Evolutionary conservation across 1,140 invertebrate genomes (phyloP), one percentile per base, ranked within the genome.

Genomic region (Penaeus indicus): DNA sequence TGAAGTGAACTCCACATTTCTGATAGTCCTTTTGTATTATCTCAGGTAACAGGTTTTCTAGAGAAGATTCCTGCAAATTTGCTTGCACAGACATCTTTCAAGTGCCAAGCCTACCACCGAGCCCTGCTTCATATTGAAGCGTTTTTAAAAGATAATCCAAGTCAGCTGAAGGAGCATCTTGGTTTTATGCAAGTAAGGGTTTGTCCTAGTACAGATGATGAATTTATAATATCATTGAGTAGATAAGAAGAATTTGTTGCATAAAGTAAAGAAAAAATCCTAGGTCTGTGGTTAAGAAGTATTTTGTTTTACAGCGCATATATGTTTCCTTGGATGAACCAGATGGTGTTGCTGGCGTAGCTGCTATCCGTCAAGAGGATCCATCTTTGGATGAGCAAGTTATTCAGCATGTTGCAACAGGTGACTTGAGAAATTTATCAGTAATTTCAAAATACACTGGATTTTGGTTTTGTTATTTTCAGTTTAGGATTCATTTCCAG

Each of bases 241-340:
- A 13, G 67, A 38, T 32, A 19, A 47, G n/a, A 81, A 67, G 0
- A 13, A 81, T 47, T 42, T 13, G 25, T 47, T 54, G 54, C 54
- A 11, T 42, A 69, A 81, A 1, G 4, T 25, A 19, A 25, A 64
- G 60, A 79, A 87, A 21, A 77, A n/a, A n/a, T 67, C 18, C 27
- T 42, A 90, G 19, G 4, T 89, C 90, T n/a, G 63, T 27, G 27
- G 1, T 78, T 63, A 63, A 84, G 8, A 25, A n/a, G 19, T 63
- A 63, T 92, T 93, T 67, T 91, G 19, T 54, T 64, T 38, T 75
- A 13, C 83, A 94, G 93, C 92, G 93, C 90, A 92, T 95, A 21
- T 95, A 95, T 91, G 93, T 94, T 8, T 92, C 93, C 21, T 91
- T 95, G 88, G 93, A 94, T 91, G 94, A 95, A 88, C 92, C 94